Evolutionary conservation across 2,797 vertebrate species (phyloP).

Genomic region (Melanotaenia nigrans): DNA sequence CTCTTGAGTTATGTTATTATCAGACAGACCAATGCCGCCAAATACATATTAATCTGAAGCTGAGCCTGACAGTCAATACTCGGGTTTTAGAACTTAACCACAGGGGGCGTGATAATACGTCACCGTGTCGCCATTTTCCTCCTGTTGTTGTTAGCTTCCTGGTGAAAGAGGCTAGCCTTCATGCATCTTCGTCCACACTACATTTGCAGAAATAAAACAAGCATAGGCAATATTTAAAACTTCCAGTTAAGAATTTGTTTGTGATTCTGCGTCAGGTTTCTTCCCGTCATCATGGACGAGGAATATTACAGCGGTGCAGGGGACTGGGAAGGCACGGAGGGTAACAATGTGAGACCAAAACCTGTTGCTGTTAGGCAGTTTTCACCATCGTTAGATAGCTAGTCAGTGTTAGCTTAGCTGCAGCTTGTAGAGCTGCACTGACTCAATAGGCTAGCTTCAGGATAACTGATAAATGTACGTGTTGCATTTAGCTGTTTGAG

Average conservation of each 20-base stretch:
- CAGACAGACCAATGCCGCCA: too few species aligned
- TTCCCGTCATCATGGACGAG: slow-evolving; percentile 76
- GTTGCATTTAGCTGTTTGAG: too few species aligned
- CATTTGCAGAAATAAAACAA: not conserved
- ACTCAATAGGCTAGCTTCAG: not conserved
- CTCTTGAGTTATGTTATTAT: too few species aligned
- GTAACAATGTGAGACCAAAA: slow-evolving; percentile 58
- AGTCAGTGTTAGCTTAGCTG: slow-evolving; percentile 26
- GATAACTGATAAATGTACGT: slow-evolving; percentile 12
- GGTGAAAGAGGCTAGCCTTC: slow-evolving; percentile 24
- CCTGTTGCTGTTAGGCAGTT: slow-evolving; percentile 56
- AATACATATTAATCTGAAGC: too few species aligned
- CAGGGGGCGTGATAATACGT: slow-evolving; percentile 32
- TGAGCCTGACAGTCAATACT: slow-evolving; percentile 28
- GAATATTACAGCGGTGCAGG: slow-evolving; percentile 76
- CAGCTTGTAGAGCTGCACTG: too few species aligned
- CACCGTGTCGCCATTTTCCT: slow-evolving; percentile 68
- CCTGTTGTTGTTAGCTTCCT: slow-evolving; percentile 63
- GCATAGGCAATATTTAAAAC: not conserved
- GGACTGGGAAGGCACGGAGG: slow-evolving; percentile 81
- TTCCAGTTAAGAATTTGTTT: rapidly evolving
- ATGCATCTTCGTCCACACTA: not conserved
- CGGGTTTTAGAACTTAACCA: rapidly evolving
- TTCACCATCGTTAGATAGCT: not conserved
- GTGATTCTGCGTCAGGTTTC: rapidly evolving